phyloP scores from a whole-genome alignment of 2,797 vertebrate genomes.

The Periophthalmus magnuspinnatus region DNA sequence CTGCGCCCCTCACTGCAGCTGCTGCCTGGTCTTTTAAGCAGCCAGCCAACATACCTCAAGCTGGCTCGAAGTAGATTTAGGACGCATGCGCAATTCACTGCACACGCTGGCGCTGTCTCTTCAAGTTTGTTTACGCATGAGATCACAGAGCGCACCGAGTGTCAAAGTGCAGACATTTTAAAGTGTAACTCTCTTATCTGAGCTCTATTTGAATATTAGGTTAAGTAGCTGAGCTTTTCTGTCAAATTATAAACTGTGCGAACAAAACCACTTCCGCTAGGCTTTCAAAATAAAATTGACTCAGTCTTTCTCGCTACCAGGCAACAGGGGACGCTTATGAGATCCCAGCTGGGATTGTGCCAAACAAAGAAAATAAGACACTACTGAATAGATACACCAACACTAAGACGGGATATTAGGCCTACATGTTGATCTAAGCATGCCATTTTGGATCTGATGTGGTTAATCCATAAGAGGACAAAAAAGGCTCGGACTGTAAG shows the following conservation, averaged over 20 bases:
- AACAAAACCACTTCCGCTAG: neutral
- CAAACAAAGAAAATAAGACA: neutral
- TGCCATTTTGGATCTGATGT: neutral
- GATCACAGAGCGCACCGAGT: neutral
- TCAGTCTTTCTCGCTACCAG: neutral
- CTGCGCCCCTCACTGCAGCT: slow-evolving; percentile 39
- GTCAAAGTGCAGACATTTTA: neutral
- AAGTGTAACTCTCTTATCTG: neutral
- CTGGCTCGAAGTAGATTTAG: slow-evolving; percentile 18
- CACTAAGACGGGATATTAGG: neutral
- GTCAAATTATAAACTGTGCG: neutral
- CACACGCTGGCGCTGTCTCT: neutral
- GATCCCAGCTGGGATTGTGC: neutral
- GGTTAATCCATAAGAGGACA: no score
- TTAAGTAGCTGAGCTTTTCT: neutral
- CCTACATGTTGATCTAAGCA: no score
- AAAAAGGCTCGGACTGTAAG: no score
- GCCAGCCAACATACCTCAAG: slow-evolving; percentile 55
- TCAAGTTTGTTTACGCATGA: neutral
- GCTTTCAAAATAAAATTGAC: neutral
- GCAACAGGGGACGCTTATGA: slow-evolving; percentile 7
- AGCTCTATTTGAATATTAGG: neutral
- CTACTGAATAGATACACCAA: neutral
- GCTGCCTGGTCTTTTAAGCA: slow-evolving; percentile 43
- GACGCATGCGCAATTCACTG: slow-evolving; percentile 56